A percentile compares a stretch with the other conserved stretches of the same genome.
phyloP scores from a whole-genome alignment of 2,113 vertebrate genomes.

The Rallus limicola region DNA sequence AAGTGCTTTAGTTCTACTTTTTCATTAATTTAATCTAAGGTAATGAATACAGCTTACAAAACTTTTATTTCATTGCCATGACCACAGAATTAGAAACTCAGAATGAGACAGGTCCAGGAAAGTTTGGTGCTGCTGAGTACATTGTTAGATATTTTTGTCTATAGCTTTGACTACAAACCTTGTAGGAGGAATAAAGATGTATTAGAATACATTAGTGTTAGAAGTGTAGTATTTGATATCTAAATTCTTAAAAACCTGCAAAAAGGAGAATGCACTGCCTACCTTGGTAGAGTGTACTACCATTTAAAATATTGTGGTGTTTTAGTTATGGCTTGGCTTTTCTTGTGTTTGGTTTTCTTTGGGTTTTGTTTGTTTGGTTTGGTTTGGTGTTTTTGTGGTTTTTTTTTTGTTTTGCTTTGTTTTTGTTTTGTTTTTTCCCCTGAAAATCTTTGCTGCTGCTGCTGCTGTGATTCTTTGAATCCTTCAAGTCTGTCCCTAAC shows the following conservation, averaged over 20 bases:
- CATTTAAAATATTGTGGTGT: not conserved
- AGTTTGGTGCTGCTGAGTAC: not conserved
- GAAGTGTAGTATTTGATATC: not conserved
- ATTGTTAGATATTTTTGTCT: not conserved
- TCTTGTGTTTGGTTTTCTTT: too few relatives aligned
- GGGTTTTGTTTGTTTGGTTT: too few relatives aligned
- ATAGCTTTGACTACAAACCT: not conserved
- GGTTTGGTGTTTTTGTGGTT: too few relatives aligned
- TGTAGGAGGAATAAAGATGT: not conserved
- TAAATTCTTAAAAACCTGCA: not conserved
- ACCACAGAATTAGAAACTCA: not conserved
- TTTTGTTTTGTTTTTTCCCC: too few relatives aligned
- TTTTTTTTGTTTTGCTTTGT: too few relatives aligned
- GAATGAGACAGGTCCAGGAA: not conserved
- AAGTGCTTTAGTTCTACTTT: not conserved
- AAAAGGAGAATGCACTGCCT: not conserved
- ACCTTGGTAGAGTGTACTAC: not conserved
- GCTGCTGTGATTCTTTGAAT: not conserved
- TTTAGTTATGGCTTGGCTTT: too few relatives aligned
- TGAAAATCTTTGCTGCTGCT: not conserved
- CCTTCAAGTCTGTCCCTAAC: not conserved
- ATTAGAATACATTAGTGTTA: accelerated
- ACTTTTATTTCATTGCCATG: not conserved
- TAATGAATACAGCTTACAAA: not conserved
- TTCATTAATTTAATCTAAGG: not conserved